Percentiles rank a stretch among this genome's conserved stretches.
These are phyloP conservation scores for Sardinella longiceps DNA, from an alignment of 2,797 vertebrate genomes.

Conservation along the genomic window DNA sequence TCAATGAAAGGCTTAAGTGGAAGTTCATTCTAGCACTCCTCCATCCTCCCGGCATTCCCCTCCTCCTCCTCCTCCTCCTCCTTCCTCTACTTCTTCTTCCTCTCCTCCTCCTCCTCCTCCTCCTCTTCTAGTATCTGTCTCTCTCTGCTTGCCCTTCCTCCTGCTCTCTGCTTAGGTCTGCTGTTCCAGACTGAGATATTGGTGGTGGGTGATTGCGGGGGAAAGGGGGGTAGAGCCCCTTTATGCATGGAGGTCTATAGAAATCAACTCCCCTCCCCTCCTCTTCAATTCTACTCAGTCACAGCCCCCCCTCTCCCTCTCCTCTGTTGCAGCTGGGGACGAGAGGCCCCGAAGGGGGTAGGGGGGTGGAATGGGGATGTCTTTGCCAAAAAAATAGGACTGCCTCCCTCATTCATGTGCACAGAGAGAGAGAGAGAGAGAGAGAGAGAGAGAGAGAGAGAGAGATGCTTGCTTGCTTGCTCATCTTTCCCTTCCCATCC, in stretches of 20 bases:
- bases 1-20: slow-evolving; percentile 42
- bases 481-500: not conserved
- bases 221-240: slow-evolving; percentile 51
- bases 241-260: slow-evolving; percentile 58
- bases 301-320: not conserved
- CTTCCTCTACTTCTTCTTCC: not conserved
- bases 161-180: slow-evolving; percentile 46
- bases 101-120: slow-evolving; percentile 29
- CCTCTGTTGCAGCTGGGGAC: not conserved
- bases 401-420: not conserved
- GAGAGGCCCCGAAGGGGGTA: not conserved
- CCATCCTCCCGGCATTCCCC: not conserved
- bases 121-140: slow-evolving; percentile 26
- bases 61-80: not conserved
- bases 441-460: slow-evolving; percentile 30
- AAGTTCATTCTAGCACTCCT: slow-evolving; percentile 33
- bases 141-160: slow-evolving; percentile 32
- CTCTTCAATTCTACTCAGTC: slow-evolving; percentile 43
- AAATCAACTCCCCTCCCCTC: slow-evolving; percentile 48
- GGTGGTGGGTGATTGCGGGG: not conserved
- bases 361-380: not conserved
- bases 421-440: slow-evolving; percentile 26
- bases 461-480: not conserved
- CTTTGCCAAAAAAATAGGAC: not conserved
- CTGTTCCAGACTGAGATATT: slow-evolving; percentile 50